phyloP scores from a whole-genome alignment of 2,888 invertebrate species.

The Agrotis clavis region DNA sequence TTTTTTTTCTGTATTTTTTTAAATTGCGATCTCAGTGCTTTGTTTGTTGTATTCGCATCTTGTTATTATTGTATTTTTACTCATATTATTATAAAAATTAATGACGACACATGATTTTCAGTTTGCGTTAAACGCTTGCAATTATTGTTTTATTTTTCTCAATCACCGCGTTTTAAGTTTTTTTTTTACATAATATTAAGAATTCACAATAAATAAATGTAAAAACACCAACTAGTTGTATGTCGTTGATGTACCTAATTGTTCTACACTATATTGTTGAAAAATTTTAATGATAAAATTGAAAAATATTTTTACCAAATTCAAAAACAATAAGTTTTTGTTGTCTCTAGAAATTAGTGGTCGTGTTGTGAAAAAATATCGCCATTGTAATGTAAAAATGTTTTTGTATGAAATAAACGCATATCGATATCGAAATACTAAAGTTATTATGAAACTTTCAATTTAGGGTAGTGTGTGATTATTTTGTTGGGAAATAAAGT shows the following conservation, averaged over 20 bases:
- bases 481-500: slow-evolving; percentile 14
- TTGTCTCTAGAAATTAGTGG: slow-evolving; percentile 32
- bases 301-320: slow-evolving; percentile 36
- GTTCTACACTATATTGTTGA: slow-evolving; percentile 26
- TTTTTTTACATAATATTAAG: slow-evolving; percentile 2
- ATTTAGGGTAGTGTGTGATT: slow-evolving; percentile 15
- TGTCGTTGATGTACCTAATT: slow-evolving; percentile 34
- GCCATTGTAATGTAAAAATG: slow-evolving; percentile 33
- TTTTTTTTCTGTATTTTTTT: slow-evolving; percentile 22
- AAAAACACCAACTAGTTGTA: slow-evolving; percentile 45
- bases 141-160: slow-evolving; percentile 22
- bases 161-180: slow-evolving; percentile 4
- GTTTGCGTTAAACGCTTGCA: slow-evolving; percentile 52
- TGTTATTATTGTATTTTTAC: slow-evolving; percentile 37
- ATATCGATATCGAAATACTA: slow-evolving; percentile 51
- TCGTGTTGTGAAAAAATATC: slow-evolving; percentile 27
- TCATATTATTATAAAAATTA: slow-evolving; percentile 19
- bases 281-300: background rate
- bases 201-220: slow-evolving; percentile 32
- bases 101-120: slow-evolving; percentile 40
- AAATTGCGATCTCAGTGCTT: slow-evolving; percentile 65
- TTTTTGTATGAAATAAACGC: slow-evolving; percentile 59
- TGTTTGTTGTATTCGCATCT: slow-evolving; percentile 53
- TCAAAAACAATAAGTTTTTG: slow-evolving; percentile 9
- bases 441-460: slow-evolving; percentile 18